Evolutionary conservation across 2,113 vertebrate species (phyloP).

Genomic region (Gopherus evgoodei): DNA sequence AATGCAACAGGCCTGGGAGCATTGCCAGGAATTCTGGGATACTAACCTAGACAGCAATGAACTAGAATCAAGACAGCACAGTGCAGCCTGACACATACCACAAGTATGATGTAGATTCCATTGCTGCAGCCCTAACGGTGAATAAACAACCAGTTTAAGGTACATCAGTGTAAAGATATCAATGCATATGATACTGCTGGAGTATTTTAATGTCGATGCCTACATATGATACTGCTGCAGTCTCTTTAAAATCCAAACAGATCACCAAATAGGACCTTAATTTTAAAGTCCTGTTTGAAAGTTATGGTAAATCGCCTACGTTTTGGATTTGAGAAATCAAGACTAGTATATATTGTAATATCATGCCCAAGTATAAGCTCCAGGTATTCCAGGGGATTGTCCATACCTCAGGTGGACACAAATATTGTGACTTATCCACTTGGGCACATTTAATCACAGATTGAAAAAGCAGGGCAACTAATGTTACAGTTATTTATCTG

Average conservation of each 20-base stretch:
- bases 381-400: background rate
- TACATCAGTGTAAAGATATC: background rate
- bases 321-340: background rate
- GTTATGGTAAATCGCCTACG: background rate
- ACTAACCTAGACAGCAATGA: background rate
- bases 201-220: background rate
- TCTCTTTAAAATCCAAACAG: background rate
- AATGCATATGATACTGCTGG: rapidly evolving
- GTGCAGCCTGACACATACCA: background rate
- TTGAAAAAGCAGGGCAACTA: constrained; percentile 44
- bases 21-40: background rate
- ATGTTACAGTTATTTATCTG: constrained; percentile 53
- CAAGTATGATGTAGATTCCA: too few relatives aligned
- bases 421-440: background rate
- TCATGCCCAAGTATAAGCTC: background rate
- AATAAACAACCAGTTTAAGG: background rate
- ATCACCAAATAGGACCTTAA: background rate
- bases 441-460: constrained; percentile 17
- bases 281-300: background rate
- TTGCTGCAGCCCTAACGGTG: background rate
- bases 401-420: background rate
- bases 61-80: background rate
- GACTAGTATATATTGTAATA: background rate
- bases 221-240: background rate
- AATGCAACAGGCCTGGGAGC: background rate